These are phyloP conservation scores for Hirundo rustica DNA, from an alignment of 2,797 vertebrate genomes.

Conservation along the genomic window DNA sequence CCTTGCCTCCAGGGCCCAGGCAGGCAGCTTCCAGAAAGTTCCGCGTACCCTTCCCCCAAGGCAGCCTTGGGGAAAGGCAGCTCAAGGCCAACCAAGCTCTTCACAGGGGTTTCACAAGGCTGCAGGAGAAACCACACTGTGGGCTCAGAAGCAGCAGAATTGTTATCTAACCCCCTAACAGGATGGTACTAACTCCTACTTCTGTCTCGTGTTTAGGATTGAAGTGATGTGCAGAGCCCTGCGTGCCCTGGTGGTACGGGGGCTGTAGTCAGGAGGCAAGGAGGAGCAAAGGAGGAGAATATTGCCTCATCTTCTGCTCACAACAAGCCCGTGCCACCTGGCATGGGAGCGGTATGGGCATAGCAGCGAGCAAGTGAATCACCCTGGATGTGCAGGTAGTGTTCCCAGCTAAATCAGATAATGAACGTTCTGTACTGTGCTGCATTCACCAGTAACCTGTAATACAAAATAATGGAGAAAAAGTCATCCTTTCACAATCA, in stretches of 20 bases:
- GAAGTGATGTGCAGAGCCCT: not conserved
- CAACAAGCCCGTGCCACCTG: constrained; percentile 17
- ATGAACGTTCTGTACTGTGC: rapidly evolving
- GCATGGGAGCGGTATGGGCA: not conserved
- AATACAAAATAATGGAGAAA: not conserved
- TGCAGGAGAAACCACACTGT: constrained; percentile 1
- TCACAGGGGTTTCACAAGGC: not conserved
- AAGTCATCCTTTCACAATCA: not conserved
- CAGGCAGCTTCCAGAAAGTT: not conserved
- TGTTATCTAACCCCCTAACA: constrained; percentile 27
- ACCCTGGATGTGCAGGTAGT: not conserved
- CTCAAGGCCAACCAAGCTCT: not conserved
- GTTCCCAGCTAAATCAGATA: constrained; percentile 34
- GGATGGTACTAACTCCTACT: constrained; percentile 37
- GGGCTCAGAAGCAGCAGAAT: constrained; percentile 4
- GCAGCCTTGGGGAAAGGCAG: not conserved
- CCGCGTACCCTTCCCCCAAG: not conserved
- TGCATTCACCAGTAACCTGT: not conserved
- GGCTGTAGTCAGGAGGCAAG: constrained; percentile 24
- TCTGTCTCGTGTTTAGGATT: constrained; percentile 18
- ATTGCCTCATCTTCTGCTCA: not conserved
- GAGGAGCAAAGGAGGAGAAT: not conserved
- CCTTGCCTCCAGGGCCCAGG: rapidly evolving
- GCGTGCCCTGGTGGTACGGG: not conserved
- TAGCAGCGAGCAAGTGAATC: not conserved